phyloP scores from a whole-genome alignment of 2,888 invertebrate genomes.

The Dynastes hyllus region DNA sequence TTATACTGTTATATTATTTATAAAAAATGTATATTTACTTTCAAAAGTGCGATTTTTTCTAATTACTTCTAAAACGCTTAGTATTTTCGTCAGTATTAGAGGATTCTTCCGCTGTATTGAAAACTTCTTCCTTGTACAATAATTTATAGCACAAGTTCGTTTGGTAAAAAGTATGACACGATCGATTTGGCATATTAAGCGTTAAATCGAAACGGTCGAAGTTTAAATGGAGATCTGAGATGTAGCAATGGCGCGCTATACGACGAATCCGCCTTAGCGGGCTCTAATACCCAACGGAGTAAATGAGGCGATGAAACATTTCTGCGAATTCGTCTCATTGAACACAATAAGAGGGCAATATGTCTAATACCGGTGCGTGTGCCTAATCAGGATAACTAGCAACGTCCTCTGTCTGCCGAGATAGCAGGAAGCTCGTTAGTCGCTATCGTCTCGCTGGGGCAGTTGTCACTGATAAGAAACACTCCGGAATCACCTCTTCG shows the following conservation, averaged over 20 bases:
- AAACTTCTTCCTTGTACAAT: background rate
- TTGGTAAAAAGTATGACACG: slow-evolving; percentile 7
- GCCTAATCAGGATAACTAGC: slow-evolving; percentile 58
- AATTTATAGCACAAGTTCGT: slow-evolving; percentile 4
- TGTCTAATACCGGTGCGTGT: slow-evolving; percentile 54
- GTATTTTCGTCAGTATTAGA: too few species aligned
- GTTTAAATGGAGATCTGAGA: slow-evolving; percentile 31
- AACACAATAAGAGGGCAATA: slow-evolving; percentile 48
- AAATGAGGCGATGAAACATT: slow-evolving; percentile 42
- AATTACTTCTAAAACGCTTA: too few species aligned
- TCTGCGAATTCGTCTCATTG: slow-evolving; percentile 48
- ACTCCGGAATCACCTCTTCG: slow-evolving; percentile 46
- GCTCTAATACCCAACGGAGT: slow-evolving; percentile 24
- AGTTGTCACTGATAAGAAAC: slow-evolving; percentile 65
- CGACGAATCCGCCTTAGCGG: slow-evolving; percentile 14
- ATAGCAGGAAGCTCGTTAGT: slow-evolving; percentile 66
- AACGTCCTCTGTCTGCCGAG: slow-evolving; percentile 56
- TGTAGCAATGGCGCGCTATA: background rate
- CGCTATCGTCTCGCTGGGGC: slow-evolving; percentile 66
- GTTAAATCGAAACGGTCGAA: slow-evolving; percentile 36
- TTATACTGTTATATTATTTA: too few species aligned
- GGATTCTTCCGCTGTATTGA: too few species aligned
- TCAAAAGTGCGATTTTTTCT: too few species aligned
- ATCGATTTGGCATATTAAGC: slow-evolving; percentile 16
- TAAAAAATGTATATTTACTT: too few species aligned